Evolutionary conservation across 1,140 invertebrate genomes (phyloP), one percentile per base, ranked within the genome.

Genomic region (Drosophila ercepeae): DNA sequence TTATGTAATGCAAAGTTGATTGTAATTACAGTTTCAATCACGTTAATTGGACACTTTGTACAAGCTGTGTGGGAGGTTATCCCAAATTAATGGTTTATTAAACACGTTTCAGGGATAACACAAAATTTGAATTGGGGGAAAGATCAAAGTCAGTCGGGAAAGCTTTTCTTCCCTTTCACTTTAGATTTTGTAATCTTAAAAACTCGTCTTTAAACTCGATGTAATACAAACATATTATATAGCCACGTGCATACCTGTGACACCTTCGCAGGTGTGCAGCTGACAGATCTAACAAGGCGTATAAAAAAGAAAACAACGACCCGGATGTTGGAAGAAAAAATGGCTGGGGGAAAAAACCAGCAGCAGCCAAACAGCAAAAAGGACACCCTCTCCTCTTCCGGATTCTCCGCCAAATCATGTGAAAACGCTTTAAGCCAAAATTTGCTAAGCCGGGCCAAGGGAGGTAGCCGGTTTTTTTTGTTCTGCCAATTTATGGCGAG

Each of bases 381-480:
- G 14, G 18, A 6, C 29, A 9, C 3, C 29, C 29, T 3, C 4
- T 5, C 23, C 3, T 49, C 9, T n/a, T 32, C 4, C 13, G 25
- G 14, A 32, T 50, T 42, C 45, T 23, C 48, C 72, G 59, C 44
- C 63, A 86, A 84, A 86, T 81, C 81, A 86, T 81, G 76, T 74
- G 67, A 58, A 81, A 86, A 61, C 52, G 67, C 59, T 79, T 76
- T 69, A 74, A 81, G 81, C 55, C 49, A 49, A 63, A 84, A 84
- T 69, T 76, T 59, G 57, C 54, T 64, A 34, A 65, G 60, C 60
- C n/a, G 29, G 13, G 27, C 7, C 4, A 21, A 5, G 18, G 21
- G 34, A 45, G 18, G 58, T 27, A 46, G n/a, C n/a, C n/a, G n/a
- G n/a, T 51, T 19, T 49, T 39, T 61, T 52, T 49, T 42, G 58